phyloP scores from a whole-genome alignment of 2,797 vertebrate genomes.

The Chaetophractus vellerosus region DNA sequence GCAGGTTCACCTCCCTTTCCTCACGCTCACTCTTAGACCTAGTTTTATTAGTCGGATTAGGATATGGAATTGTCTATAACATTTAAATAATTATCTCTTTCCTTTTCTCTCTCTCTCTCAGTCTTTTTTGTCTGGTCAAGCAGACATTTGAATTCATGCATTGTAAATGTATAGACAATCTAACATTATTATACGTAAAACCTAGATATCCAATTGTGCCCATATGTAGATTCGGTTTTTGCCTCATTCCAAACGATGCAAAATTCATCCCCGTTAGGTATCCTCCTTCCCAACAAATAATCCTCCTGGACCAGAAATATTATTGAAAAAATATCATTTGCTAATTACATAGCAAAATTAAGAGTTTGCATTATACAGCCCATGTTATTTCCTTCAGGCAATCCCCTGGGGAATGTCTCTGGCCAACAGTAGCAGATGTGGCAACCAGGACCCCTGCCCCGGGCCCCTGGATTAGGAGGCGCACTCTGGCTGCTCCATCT shows the following conservation, averaged over 20 bases:
- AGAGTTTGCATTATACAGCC: neutral
- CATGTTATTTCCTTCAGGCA: neutral
- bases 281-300: neutral
- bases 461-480: too few species aligned
- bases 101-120: neutral
- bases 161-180: neutral
- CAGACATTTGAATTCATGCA: neutral
- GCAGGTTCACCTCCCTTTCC: neutral
- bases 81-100: neutral
- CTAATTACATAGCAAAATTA: neutral
- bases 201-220: neutral
- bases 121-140: neutral
- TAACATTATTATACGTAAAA: constrained; percentile 11
- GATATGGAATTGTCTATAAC: neutral
- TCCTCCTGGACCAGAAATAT: neutral
- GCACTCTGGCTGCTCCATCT: too few species aligned
- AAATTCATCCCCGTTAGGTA: neutral
- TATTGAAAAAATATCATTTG: neutral
- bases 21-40: neutral
- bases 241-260: neutral
- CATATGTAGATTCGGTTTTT: neutral
- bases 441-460: too few species aligned
- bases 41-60: neutral
- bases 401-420: neutral
- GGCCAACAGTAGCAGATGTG: neutral